Evolutionary conservation across 1,140 invertebrate species (phyloP), one percentile per base, ranked within the genome.

Genomic region (Magallana gigas): DNA sequence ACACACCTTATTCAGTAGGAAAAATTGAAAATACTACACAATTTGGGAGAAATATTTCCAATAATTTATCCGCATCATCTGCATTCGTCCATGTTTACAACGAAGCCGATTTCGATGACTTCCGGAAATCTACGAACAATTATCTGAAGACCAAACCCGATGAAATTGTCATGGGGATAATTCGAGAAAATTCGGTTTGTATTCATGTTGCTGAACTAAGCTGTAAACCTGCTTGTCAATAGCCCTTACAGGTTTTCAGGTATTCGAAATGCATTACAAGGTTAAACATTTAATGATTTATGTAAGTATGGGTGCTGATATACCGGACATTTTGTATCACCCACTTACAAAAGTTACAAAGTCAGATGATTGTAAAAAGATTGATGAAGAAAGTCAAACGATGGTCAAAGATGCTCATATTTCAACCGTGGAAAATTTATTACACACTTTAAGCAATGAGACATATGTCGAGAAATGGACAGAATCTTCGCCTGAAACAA

Each of bases 1-100:
- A n/a, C 2, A 14, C 29, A 83, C 81, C 81, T 57, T 57, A 57
- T 12, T 57, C 3, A 57, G 48, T 57, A 16, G 18, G 48, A 80
- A 58, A n/a, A 29, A 8, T 8, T 83, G 14, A 14, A 48, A 14
- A 83, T 29, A 83, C 57, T 83, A 83, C 23, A n/a, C 7, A n/a
- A 80, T 18, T 80, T 14, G 18, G 1, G 29, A 80, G 36, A 83
- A 76, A 76, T 76, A 36, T 76, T 12, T 23, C 68, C 68, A 76
- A 76, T 76, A 76, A 76, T 76, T 76, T 76, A 76, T 76, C 68
- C 68, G 68, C 68, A 76, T 76, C 68, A 76, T 76, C 68, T 76
- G 23, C 68, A 57, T 83, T 58, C 57, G 57, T 83, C 81, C 48
- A 57, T 83, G 48, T 83, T 58, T 83, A 83, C 81, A 83, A 57